A percentile compares a stretch with the other conserved stretches of the same genome.
These are phyloP conservation scores for Stegodyphus mimosarum DNA, from an alignment of 1,140 invertebrate species.

Conservation along the genomic window DNA sequence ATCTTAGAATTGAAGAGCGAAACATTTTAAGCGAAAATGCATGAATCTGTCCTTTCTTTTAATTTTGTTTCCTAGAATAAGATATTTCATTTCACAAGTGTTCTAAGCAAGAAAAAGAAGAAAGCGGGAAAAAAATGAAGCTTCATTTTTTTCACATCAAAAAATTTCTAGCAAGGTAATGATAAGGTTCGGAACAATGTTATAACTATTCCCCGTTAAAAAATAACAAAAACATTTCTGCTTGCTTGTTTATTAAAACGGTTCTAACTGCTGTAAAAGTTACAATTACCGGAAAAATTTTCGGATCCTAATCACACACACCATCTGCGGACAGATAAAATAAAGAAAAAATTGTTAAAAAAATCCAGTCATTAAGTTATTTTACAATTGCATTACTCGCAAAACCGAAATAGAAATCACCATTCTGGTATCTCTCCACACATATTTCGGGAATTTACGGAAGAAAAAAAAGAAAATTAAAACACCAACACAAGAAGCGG, in stretches of 20 bases:
- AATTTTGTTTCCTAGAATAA: too few relatives aligned
- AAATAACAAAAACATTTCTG: background rate
- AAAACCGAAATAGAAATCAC: background rate
- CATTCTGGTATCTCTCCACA: background rate
- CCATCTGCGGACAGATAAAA: too few relatives aligned
- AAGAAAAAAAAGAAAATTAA: background rate
- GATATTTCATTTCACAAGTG: too few relatives aligned
- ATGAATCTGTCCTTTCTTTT: too few relatives aligned
- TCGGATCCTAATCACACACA: too few relatives aligned
- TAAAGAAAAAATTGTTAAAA: too few relatives aligned
- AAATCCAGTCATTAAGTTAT: too few relatives aligned
- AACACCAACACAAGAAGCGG: too few relatives aligned
- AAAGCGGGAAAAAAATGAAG: background rate
- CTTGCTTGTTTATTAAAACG: constrained; percentile 15
- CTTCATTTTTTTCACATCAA: background rate
- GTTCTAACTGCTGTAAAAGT: constrained; percentile 2
- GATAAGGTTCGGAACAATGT: constrained; percentile 15
- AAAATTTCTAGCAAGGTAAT: constrained; percentile 4
- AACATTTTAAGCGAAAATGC: too few relatives aligned
- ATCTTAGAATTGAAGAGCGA: too few relatives aligned
- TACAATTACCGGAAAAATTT: background rate
- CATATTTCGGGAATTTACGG: background rate
- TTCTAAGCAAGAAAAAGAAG: too few relatives aligned
- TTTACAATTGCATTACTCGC: too few relatives aligned
- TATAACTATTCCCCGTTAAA: constrained; percentile 10